These are phyloP conservation scores for Tethya wilhelma DNA, from an alignment of 37 sponge, comb jelly and placozoan genomes.

Conservation along the genomic window DNA sequence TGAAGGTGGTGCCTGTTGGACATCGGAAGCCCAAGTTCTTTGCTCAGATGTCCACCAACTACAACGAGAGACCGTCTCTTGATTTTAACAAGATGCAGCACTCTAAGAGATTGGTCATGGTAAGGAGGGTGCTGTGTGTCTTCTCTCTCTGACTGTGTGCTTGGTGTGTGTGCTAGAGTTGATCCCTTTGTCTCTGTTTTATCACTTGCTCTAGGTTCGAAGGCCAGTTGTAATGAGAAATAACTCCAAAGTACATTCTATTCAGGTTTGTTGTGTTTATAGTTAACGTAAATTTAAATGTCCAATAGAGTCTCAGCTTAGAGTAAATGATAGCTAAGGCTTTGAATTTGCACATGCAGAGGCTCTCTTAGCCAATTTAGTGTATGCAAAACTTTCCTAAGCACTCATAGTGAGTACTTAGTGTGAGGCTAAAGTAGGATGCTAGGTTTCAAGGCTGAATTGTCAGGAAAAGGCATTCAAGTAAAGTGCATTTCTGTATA, in stretches of 20 bases:
- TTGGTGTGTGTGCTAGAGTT: background rate
- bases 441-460: too few relatives aligned
- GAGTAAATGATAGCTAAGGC: too few relatives aligned
- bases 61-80: slow-evolving; percentile 35
- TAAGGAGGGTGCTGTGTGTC: background rate
- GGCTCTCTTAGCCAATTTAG: too few relatives aligned
- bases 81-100: slow-evolving; percentile 70
- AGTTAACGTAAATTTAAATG: too few relatives aligned
- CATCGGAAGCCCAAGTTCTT: slow-evolving; percentile 43
- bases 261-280: slow-evolving; percentile 32
- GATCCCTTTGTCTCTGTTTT: background rate
- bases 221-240: slow-evolving; percentile 38
- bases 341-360: too few relatives aligned
- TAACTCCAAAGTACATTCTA: slow-evolving; percentile 58
- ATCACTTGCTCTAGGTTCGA: background rate
- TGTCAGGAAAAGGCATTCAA: too few relatives aligned
- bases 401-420: too few relatives aligned
- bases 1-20: slow-evolving; percentile 23
- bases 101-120: slow-evolving; percentile 56
- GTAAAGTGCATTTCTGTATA: too few relatives aligned
- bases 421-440: too few relatives aligned
- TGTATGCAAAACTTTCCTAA: too few relatives aligned
- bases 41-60: slow-evolving; percentile 46
- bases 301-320: too few relatives aligned
- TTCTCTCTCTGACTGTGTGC: background rate